These are phyloP conservation scores for Athripsodes cinereus DNA, from an alignment of 2,888 invertebrate species.

Conservation along the genomic window DNA sequence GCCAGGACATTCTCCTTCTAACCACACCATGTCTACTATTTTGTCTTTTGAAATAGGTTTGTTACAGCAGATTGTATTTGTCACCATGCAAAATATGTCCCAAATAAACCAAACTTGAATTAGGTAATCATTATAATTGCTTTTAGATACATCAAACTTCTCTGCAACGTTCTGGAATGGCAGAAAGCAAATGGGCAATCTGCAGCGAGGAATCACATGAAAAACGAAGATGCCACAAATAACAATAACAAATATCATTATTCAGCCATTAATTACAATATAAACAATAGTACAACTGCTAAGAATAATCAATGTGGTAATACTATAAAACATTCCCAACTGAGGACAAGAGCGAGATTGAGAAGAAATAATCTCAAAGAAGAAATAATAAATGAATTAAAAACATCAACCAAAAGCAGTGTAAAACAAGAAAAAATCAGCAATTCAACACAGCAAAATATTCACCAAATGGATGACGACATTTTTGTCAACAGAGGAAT, in stretches of 20 bases:
- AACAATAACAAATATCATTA: constrained; percentile 32
- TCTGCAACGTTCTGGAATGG: constrained; percentile 85
- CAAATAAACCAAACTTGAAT: too few relatives aligned
- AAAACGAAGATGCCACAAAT: constrained; percentile 41
- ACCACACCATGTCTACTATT: too few relatives aligned
- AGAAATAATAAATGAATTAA: constrained; percentile 14
- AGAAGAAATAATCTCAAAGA: constrained; percentile 16
- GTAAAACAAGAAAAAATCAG: constrained; percentile 6
- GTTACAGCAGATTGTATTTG: too few relatives aligned
- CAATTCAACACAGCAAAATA: constrained; percentile 4
- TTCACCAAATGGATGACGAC: constrained; percentile 9
- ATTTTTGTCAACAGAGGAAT: constrained; percentile 8
- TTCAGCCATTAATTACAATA: constrained; percentile 21
- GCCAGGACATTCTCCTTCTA: too few relatives aligned
- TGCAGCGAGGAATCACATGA: constrained; percentile 42
- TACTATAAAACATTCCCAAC: constrained; percentile 24
- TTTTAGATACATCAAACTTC: constrained; percentile 75
- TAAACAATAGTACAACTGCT: constrained; percentile 29
- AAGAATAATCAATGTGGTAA: constrained; percentile 19
- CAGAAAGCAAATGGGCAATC: constrained; percentile 51
- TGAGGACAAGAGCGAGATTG: constrained; percentile 20
- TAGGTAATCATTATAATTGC: too few relatives aligned
- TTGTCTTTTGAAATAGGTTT: too few relatives aligned
- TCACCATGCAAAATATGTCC: too few relatives aligned
- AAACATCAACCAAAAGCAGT: background rate